These are phyloP conservation scores for Orius laevigatus DNA, from an alignment of 1,140 invertebrate genomes.

Conservation along the genomic window DNA sequence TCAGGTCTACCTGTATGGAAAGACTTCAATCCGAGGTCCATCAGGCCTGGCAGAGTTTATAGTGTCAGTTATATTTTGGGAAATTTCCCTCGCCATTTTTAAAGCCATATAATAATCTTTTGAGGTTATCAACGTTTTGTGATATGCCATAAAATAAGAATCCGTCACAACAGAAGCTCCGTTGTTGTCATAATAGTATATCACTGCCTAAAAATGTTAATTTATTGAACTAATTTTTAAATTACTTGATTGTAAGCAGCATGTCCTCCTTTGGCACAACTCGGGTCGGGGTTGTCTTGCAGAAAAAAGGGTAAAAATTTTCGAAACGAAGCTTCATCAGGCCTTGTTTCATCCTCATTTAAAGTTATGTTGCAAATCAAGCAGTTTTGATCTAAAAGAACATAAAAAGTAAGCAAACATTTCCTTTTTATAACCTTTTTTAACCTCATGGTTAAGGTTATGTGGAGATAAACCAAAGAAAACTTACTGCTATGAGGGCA, in stretches of 20 bases:
- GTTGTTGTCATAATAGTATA: slow-evolving; percentile 29
- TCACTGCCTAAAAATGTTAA: slow-evolving; percentile 33
- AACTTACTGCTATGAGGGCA: slow-evolving; percentile 39
- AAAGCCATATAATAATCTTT: slow-evolving; percentile 83
- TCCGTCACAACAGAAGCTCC: slow-evolving; percentile 36
- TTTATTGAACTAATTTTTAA: slow-evolving; percentile 2
- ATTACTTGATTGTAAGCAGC: slow-evolving; percentile 50
- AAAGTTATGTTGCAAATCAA: slow-evolving; percentile 34
- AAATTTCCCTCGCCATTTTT: slow-evolving; percentile 56
- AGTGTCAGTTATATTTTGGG: slow-evolving; percentile 65
- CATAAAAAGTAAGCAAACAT: no score
- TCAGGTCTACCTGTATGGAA: slow-evolving; percentile 64
- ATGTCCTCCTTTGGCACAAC: slow-evolving; percentile 76
- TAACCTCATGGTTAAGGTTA: no score
- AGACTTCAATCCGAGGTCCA: slow-evolving; percentile 53
- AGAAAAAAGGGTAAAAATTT: slow-evolving; percentile 76
- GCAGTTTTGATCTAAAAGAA: background rate
- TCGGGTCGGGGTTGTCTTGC: slow-evolving; percentile 66
- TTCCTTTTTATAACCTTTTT: no score
- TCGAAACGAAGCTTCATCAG: slow-evolving; percentile 46
- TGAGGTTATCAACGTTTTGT: slow-evolving; percentile 79
- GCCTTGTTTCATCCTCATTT: slow-evolving; percentile 33
- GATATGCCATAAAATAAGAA: slow-evolving; percentile 90
- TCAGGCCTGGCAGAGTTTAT: slow-evolving; percentile 41
- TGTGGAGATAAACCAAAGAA: no score